Base-by-base conservation (phyloP, 1,140 invertebrate species). In the Pseudomyrmex cubaensis region DNA sequence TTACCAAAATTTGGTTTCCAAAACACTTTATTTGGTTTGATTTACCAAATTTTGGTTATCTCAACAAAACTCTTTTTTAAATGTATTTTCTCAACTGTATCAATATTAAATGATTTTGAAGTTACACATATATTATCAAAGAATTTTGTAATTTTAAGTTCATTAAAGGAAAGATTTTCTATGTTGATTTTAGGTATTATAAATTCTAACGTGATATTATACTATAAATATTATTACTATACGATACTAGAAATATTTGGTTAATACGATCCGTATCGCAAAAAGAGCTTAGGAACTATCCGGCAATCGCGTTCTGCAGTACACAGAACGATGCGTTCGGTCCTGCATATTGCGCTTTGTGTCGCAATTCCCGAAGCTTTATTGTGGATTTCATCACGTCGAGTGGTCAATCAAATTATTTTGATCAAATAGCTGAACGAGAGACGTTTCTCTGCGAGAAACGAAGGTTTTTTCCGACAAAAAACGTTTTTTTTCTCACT, bases 311-410 rank as follows among this genome's bases (percentile, higher is more conserved):
- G 35, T 70, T 70, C 76, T 72, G 56, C 48, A 17, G 3, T 44
- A 46, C 25, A 17, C 74, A n/a, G 25, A 25, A 76, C 20, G 15
- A 69, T 69, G 44, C 35, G 15, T 80, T 70, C 50, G 59, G 57
- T 72, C 20, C 10, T 35, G 64, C 52, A 22, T 57, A 9, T 56
- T 78, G 44, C 20, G 64, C 46, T 72, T 70, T 61, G 15, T 70
- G 20, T 50, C 12, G 54, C 54, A 77, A 67, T 80, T 80, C 7
- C n/a, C 7, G 15, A 48, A 57, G 35, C 15, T 70, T 48, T 66
- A 22, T 57, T 78, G 46, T 10, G n/a, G 15, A 63, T 59, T 25
- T 72, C 20, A 57, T 48, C 52, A 44, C 3, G 48, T 13, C 17
- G 52, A 46, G 20, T 44, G 10, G 2, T 25, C 66, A 35, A 22